Evolutionary conservation across 1,140 invertebrate genomes (phyloP).

Genomic region (Meloidogyne chitwoodi): DNA sequence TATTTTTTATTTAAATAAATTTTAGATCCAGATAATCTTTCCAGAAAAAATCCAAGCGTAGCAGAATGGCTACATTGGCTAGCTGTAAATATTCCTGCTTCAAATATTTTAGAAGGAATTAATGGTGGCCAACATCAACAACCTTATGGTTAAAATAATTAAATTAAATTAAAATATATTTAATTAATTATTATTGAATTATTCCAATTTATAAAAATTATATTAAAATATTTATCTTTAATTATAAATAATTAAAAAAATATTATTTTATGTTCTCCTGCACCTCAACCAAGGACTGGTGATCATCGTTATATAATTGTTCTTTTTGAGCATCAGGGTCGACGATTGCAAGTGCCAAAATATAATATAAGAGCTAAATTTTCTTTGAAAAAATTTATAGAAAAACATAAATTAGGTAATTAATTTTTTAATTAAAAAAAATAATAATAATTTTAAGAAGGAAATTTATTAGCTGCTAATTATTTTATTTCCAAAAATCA

Average conservation of each 20-base stretch:
- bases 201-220: no score
- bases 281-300: slow-evolving; percentile 54
- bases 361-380: slow-evolving; percentile 53
- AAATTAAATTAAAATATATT: no score
- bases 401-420: slow-evolving; percentile 56
- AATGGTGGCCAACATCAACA: slow-evolving; percentile 56
- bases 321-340: slow-evolving; percentile 55
- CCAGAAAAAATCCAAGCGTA: slow-evolving; percentile 56
- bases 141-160: slow-evolving; percentile 40
- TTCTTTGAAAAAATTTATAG: slow-evolving; percentile 55
- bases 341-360: slow-evolving; percentile 54
- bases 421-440: background rate
- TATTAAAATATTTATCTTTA: no score
- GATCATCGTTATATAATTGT: slow-evolving; percentile 58
- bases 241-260: no score
- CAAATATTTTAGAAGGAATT: slow-evolving; percentile 42
- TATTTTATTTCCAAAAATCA: slow-evolving; percentile 56
- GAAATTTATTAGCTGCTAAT: slow-evolving; percentile 55
- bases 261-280: slow-evolving; percentile 36
- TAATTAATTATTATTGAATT: no score
- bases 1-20: slow-evolving; percentile 1
- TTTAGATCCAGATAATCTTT: slow-evolving; percentile 58
- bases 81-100: slow-evolving; percentile 57
- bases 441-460: slow-evolving; percentile 21
- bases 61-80: slow-evolving; percentile 60